Evolutionary conservation across 2,797 vertebrate genomes (phyloP).

Genomic region (Halcyon chelicuti): DNA sequence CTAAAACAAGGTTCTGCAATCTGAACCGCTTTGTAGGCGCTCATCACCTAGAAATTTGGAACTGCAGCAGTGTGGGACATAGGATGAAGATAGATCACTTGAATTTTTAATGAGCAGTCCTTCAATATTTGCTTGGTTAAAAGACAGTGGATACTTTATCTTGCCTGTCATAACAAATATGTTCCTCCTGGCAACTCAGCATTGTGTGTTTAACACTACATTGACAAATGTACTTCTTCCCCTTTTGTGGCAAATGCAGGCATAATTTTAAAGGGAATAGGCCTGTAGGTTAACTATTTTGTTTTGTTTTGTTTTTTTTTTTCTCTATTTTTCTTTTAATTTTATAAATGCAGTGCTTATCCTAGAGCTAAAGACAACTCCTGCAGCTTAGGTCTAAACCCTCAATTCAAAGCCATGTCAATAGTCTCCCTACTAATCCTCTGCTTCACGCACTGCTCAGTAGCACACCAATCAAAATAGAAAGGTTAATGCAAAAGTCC

Average conservation of each 20-base stretch:
- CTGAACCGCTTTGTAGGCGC: not conserved
- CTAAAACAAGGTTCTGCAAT: not conserved
- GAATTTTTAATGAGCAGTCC: conserved; percentile 32
- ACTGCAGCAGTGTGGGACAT: not conserved
- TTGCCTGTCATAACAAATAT: conserved; percentile 57
- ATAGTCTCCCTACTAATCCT: not conserved
- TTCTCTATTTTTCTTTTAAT: not conserved
- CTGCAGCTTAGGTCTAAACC: not conserved
- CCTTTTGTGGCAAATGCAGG: not conserved
- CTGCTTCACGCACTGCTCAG: not conserved
- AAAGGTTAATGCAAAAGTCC: not conserved
- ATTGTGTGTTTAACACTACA: not conserved
- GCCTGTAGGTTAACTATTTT: not conserved
- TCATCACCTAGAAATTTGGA: not conserved
- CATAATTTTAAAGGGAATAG: not conserved
- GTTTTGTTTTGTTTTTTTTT: too few species aligned
- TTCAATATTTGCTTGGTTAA: conserved; percentile 39
- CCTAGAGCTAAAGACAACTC: not conserved
- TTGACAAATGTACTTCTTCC: conserved; percentile 9
- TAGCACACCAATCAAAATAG: not conserved
- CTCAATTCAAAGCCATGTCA: not conserved
- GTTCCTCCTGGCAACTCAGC: conserved; percentile 16
- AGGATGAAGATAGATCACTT: not conserved
- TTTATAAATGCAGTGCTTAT: not conserved
- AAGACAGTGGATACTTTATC: conserved; percentile 31